Evolutionary conservation across 2,797 vertebrate species (phyloP), one percentile per base, ranked within the genome.

Genomic region (Jordanella pulchra): DNA sequence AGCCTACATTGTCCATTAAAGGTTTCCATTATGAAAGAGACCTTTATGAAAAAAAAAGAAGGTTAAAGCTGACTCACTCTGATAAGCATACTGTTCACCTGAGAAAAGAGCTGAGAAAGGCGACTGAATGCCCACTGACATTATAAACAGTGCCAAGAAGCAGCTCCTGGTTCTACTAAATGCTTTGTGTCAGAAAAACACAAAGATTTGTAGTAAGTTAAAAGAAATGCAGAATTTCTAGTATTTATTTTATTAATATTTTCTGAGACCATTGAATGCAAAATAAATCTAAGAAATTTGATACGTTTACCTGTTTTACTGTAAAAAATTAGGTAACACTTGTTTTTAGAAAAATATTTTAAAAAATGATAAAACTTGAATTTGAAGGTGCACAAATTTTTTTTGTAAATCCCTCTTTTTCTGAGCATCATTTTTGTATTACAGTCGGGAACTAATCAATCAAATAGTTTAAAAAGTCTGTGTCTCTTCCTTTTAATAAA

Each of bases 51-150:
- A 63, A 63, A n/a, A 35, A 18, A 44, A 63, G 42, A 63, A 25
- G 60, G 35, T 63, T 63, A 42, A 25, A 42, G 60, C 12, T 63
- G 60, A 39, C 60, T 63, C 60, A 63, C 60, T 42, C 60, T 15
- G 60, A 63, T 63, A 25, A 25, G 35, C 60, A 44, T 2, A 44
- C 2, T 63, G 60, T 42, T 63, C 35, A 63, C 11, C 39, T 44
- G 35, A 63, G 35, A 35, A 25, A 11, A 39, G 60, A 63, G 32
- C 10, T 23, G 32, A 60, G 30, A 13, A 61, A 61, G 58, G 18
- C 2, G 21, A 21, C 32, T 39, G 58, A n/a, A 11, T 61, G 58
- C 21, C 28, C 18, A 23, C 10, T 12, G 56, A 42, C 58, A 39
- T 13, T n/a, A 42, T 39, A 10, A 61, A 23, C 56, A 60, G 56